Evolutionary conservation across 2,113 vertebrate species (phyloP).

Genomic region (Prietella phreatophila): DNA sequence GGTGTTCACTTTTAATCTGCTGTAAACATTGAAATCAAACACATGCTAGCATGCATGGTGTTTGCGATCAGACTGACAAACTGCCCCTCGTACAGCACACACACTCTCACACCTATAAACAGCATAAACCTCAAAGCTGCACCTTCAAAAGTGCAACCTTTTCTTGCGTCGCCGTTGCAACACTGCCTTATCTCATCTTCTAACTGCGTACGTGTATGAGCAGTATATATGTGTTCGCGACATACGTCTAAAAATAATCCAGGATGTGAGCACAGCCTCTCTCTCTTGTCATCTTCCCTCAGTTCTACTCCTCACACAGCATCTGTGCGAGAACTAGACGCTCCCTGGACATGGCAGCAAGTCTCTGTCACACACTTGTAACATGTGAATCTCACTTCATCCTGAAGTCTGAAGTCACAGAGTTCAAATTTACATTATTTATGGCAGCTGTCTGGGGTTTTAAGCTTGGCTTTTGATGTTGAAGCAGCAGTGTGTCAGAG

Average conservation of each 20-base stretch:
- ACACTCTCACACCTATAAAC: neutral
- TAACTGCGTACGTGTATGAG: neutral
- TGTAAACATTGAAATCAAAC: conserved; percentile 40
- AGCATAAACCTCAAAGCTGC: conserved; percentile 19
- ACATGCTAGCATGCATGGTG: conserved; percentile 26
- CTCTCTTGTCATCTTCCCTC: neutral
- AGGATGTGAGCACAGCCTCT: neutral
- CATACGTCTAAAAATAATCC: conserved; percentile 20
- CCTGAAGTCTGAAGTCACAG: conserved; percentile 7
- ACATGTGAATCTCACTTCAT: conserved; percentile 32
- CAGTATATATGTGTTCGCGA: neutral
- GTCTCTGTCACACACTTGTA: conserved; percentile 24
- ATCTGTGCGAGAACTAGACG: neutral
- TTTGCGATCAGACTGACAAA: conserved; percentile 35
- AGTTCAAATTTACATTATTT: conserved; percentile 40
- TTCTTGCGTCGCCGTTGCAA: conserved; percentile 1
- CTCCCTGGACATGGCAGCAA: neutral
- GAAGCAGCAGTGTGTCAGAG: conserved; percentile 11
- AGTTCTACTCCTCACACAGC: neutral
- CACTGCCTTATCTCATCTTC: neutral
- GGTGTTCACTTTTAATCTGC: conserved; percentile 8
- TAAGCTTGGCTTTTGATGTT: conserved; percentile 19
- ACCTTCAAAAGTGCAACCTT: neutral
- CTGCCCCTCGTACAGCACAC: conserved; percentile 31
- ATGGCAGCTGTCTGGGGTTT: conserved; percentile 21